phyloP scores from a whole-genome alignment of 1,140 invertebrate species.

The Adelges cooleyi region DNA sequence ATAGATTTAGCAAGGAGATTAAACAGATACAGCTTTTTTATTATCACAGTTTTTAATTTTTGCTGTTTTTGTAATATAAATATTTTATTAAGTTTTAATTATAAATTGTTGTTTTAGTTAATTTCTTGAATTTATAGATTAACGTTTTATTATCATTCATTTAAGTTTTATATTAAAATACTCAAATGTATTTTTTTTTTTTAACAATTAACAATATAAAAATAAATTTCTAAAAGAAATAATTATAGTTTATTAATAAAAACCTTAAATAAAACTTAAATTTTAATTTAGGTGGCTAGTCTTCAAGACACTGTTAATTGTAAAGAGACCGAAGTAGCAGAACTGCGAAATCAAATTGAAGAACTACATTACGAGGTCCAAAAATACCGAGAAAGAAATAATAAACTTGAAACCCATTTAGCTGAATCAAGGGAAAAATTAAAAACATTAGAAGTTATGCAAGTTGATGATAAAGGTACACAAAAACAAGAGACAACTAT shows the following conservation, averaged over 20 bases:
- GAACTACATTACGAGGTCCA: slow-evolving; percentile 88
- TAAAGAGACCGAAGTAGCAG: slow-evolving; percentile 86
- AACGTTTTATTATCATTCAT: no score
- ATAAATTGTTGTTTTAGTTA: slow-evolving; percentile 16
- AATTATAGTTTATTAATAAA: no score
- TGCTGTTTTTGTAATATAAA: neutral
- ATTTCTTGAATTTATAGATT: neutral
- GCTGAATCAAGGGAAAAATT: slow-evolving; percentile 82
- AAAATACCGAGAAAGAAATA: slow-evolving; percentile 74
- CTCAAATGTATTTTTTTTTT: no score
- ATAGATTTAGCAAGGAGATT: no score
- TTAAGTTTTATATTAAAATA: no score
- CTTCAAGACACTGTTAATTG: slow-evolving; percentile 81
- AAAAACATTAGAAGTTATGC: slow-evolving; percentile 40
- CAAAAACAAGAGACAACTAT: slow-evolving; percentile 2
- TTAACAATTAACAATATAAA: no score
- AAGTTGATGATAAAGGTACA: slow-evolving; percentile 21
- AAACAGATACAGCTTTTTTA: no score
- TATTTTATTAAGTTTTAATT: neutral
- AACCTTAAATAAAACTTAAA: neutral
- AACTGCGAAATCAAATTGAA: slow-evolving; percentile 89
- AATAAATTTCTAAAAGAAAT: no score
- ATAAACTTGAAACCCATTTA: slow-evolving; percentile 81
- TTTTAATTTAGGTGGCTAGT: slow-evolving; percentile 57
- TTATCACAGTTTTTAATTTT: no score